These are phyloP conservation scores for Eurystomus glaucurus DNA, from an alignment of 2,797 vertebrate species.

Conservation along the genomic window DNA sequence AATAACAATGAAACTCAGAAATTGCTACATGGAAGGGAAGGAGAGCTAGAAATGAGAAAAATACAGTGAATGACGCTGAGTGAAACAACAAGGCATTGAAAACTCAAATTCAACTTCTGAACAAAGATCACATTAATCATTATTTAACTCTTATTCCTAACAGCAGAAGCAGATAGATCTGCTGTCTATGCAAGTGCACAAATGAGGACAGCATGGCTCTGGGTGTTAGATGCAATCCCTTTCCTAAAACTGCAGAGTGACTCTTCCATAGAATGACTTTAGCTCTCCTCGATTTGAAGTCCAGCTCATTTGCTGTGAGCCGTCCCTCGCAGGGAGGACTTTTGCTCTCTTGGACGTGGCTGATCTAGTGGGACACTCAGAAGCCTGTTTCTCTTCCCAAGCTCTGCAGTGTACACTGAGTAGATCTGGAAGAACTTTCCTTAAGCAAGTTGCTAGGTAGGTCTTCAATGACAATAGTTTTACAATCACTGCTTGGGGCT, in stretches of 20 bases:
- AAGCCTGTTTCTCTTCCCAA: neutral
- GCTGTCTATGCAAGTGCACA: neutral
- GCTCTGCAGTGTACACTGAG: neutral
- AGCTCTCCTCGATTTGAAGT: neutral
- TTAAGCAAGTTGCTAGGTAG: neutral
- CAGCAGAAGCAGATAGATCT: neutral
- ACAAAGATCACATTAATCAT: neutral
- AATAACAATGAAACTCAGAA: slow-evolving; percentile 27
- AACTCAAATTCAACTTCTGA: slow-evolving; percentile 4
- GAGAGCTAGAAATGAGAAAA: slow-evolving; percentile 7
- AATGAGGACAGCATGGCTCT: neutral
- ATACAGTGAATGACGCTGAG: neutral
- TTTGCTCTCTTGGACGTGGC: neutral
- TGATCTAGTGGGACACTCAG: neutral
- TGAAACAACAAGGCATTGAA: neutral
- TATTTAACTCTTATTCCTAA: neutral
- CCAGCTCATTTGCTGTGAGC: neutral
- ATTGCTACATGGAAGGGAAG: slow-evolving; percentile 1
- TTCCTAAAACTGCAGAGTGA: neutral
- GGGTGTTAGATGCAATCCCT: neutral
- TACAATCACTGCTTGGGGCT: neutral
- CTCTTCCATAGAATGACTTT: neutral
- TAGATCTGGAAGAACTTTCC: neutral
- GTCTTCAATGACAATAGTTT: neutral
- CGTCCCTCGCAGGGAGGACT: neutral